Evolutionary conservation across 2,888 invertebrate genomes (phyloP).

Genomic region (Neoascia interrupta): DNA sequence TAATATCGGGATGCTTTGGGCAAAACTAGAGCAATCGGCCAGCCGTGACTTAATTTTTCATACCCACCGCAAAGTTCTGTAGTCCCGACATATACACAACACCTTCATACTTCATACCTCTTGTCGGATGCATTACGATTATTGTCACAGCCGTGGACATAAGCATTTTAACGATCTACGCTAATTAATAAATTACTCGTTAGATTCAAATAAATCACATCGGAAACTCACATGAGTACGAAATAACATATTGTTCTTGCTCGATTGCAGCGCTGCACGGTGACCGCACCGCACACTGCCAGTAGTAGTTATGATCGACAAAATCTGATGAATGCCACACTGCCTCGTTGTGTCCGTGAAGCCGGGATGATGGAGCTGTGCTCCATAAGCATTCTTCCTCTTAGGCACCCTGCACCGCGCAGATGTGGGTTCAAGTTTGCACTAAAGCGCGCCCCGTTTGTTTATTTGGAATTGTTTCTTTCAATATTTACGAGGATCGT

Average conservation of each 20-base stretch:
- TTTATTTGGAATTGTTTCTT: conserved; percentile 65
- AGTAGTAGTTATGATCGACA: conserved; percentile 65
- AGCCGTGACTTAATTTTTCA: too few species aligned
- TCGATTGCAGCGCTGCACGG: not conserved
- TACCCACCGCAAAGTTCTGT: not conserved
- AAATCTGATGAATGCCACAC: conserved; percentile 63
- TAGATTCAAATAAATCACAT: conserved; percentile 62
- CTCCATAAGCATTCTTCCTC: conserved; percentile 22
- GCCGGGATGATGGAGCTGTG: conserved; percentile 49
- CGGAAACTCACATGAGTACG: conserved; percentile 8
- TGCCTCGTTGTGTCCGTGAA: conserved; percentile 20
- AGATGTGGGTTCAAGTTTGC: conserved; percentile 51
- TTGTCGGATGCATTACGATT: conserved; percentile 8
- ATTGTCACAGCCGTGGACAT: conserved; percentile 56
- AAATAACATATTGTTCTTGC: conserved; percentile 41
- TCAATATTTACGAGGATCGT: conserved; percentile 66
- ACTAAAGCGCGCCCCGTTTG: conserved; percentile 40
- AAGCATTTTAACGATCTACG: conserved; percentile 54
- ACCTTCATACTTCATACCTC: not conserved
- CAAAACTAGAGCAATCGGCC: conserved; percentile 36
- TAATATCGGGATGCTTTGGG: conserved; percentile 5
- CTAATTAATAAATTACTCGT: conserved; percentile 65
- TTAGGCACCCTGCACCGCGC: not conserved
- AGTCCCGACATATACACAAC: too few species aligned
- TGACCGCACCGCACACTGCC: conserved; percentile 26